A percentile compares a stretch with the other conserved stretches of the same genome.
phyloP scores from a whole-genome alignment of 2,797 vertebrate species.

The Labroides dimidiatus region DNA sequence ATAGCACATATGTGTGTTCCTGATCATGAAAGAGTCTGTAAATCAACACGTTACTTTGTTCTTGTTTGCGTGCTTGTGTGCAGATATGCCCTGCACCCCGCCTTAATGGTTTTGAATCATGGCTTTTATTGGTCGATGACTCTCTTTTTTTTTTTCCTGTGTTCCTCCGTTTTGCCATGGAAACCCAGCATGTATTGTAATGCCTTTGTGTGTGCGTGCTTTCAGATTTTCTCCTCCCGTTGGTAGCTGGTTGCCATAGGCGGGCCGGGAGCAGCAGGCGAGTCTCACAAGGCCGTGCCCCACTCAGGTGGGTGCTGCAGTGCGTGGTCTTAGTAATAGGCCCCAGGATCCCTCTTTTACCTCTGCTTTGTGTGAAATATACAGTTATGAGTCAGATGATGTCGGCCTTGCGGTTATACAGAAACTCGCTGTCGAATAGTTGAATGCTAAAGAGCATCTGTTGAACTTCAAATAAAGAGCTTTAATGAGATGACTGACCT shows the following conservation, averaged over 20 bases:
- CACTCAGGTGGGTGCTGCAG: conserved; percentile 70
- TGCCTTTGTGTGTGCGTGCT: conserved; percentile 75
- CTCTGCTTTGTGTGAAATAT: not conserved
- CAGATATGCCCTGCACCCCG: conserved; percentile 46
- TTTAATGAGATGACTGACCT: conserved; percentile 35
- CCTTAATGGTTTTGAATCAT: conserved; percentile 58
- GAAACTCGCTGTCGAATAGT: not conserved
- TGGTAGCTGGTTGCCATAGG: conserved; percentile 77
- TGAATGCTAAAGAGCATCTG: conserved; percentile 28
- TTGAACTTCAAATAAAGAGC: conserved; percentile 38
- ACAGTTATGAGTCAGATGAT: not conserved
- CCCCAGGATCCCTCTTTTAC: conserved; percentile 11
- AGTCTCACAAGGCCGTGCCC: conserved; percentile 52
- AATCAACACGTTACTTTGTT: conserved; percentile 49
- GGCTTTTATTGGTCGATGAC: conserved; percentile 65
- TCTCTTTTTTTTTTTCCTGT: conserved; percentile 25
- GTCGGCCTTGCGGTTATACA: not conserved
- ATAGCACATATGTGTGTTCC: conserved; percentile 51
- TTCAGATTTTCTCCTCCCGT: conserved; percentile 49
- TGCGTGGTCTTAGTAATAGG: conserved; percentile 36
- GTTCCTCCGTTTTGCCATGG: conserved; percentile 78
- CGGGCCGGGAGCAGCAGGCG: conserved; percentile 59
- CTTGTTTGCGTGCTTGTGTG: conserved; percentile 33
- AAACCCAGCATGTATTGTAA: conserved; percentile 81
- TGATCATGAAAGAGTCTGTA: conserved; percentile 53